A percentile compares a stretch with the other conserved stretches of the same genome.
Evolutionary conservation across 1,140 invertebrate species (phyloP).

Genomic region (Riptortus pedestris): DNA sequence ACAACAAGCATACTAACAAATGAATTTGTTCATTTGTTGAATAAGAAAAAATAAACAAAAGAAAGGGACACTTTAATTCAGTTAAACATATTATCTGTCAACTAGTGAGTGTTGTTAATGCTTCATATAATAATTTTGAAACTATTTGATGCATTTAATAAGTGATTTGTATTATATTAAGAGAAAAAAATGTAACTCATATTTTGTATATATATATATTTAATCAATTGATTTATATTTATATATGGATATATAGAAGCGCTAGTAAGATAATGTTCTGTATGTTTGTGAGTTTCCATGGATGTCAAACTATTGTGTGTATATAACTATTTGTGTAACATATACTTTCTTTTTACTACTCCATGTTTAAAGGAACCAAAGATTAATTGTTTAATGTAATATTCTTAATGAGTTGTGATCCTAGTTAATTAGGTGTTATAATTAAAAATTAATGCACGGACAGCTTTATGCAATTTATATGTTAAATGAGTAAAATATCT

Average conservation of each 20-base stretch:
- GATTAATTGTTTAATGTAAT: constrained; percentile 7
- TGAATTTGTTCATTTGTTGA: too few relatives aligned
- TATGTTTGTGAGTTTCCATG: background rate
- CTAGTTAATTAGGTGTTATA: background rate
- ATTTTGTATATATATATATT: background rate
- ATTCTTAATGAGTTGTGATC: constrained; percentile 8
- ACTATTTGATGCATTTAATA: background rate
- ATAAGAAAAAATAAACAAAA: too few relatives aligned
- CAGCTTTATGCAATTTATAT: too few relatives aligned
- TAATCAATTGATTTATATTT: background rate
- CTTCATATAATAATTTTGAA: background rate
- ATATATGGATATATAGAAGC: too few relatives aligned
- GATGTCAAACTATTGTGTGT: background rate
- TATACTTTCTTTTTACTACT: too few relatives aligned
- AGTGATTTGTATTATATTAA: background rate
- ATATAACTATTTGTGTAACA: background rate
- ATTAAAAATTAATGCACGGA: too few relatives aligned
- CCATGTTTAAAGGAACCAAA: constrained; percentile 6
- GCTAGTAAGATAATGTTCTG: too few relatives aligned
- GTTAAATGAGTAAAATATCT: too few relatives aligned
- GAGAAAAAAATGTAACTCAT: background rate
- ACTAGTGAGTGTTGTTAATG: too few relatives aligned
- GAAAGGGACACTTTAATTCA: too few relatives aligned
- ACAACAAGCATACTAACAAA: too few relatives aligned
- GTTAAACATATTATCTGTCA: too few relatives aligned